A percentile compares a stretch with the other conserved stretches of the same genome.
Conservation (phyloP, 2,797 vertebrate species). For the Coracias cyanogaster region DNA sequence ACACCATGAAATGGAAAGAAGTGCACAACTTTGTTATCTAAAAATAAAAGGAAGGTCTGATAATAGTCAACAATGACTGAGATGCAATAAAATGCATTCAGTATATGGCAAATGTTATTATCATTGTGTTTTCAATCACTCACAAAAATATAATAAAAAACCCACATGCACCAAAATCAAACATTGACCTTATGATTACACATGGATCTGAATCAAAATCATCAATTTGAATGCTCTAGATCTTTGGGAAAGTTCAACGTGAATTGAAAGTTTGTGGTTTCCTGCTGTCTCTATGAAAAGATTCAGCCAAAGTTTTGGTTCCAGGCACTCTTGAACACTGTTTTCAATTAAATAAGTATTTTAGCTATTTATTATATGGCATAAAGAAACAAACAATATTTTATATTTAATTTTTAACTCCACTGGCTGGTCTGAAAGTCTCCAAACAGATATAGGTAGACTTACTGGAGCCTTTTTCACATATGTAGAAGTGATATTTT, state of each 20-base stretch:
- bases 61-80: neutral
- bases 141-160: neutral
- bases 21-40: neutral
- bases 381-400: conserved; percentile 21
- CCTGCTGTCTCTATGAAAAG: neutral
- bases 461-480: neutral
- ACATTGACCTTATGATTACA: neutral
- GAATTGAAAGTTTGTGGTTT: conserved; percentile 31
- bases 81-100: neutral
- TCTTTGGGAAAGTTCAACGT: conserved; percentile 1
- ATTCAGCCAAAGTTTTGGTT: neutral
- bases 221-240: neutral
- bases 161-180: neutral
- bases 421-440: neutral
- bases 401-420: conserved; percentile 4
- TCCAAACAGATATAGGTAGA: neutral
- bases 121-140: neutral
- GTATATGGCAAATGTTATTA: neutral
- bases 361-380: neutral
- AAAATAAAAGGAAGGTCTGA: neutral
- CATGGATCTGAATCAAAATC: conserved; percentile 42
- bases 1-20: neutral
- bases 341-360: neutral
- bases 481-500: neutral
- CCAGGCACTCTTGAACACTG: neutral